phyloP scores from a whole-genome alignment of 2,113 vertebrate species.

The Amia ocellicauda region DNA sequence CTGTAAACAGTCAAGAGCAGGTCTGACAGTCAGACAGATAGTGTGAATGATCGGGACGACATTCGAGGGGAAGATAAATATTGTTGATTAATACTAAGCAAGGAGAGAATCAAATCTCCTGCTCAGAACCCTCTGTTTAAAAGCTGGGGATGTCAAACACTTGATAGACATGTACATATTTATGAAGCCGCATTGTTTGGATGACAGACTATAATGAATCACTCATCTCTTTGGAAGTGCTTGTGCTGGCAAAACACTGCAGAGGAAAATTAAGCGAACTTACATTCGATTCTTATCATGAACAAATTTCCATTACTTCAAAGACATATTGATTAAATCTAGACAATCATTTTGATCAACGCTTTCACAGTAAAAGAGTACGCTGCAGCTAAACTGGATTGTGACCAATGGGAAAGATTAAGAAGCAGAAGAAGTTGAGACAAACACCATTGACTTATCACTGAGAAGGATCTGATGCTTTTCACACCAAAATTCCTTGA shows the following conservation, averaged over 20 bases:
- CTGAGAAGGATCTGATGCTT: conserved; percentile 12
- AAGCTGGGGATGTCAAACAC: background rate
- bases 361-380: conserved; percentile 31
- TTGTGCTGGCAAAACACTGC: conserved; percentile 3
- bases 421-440: conserved; percentile 7
- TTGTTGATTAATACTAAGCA: no score
- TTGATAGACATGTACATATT: background rate
- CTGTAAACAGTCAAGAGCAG: no score
- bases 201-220: conserved; percentile 14
- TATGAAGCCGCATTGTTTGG: conserved; percentile 9
- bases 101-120: no score
- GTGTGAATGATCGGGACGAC: no score
- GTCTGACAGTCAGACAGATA: no score
- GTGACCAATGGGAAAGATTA: no score
- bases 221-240: conserved; percentile 6
- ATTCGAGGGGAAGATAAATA: no score
- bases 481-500: no score
- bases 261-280: conserved; percentile 27
- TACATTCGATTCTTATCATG: conserved; percentile 54
- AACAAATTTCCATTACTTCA: conserved; percentile 48
- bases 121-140: conserved; percentile 6
- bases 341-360: conserved; percentile 30
- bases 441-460: conserved; percentile 22
- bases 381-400: no score
- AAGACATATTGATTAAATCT: conserved; percentile 48